Evolutionary conservation across 2,888 invertebrate species (phyloP).

Genomic region (Caenorhabditis drosophilae): DNA sequence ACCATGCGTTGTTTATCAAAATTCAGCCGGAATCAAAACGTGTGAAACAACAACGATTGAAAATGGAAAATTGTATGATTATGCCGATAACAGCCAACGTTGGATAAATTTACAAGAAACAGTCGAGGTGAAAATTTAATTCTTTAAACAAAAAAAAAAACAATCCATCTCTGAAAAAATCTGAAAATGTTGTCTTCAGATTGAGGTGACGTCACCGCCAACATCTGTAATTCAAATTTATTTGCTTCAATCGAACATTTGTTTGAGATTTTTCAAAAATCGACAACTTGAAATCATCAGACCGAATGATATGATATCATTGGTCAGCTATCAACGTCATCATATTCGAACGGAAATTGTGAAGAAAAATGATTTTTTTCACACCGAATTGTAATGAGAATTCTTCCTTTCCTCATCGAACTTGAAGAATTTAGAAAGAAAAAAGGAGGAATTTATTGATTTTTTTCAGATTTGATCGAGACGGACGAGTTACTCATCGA

Average conservation of each 20-base stretch:
- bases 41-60: conserved; percentile 9
- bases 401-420: too few relatives aligned
- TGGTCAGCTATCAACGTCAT: conserved; percentile 17
- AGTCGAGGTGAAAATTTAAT: conserved; percentile 5
- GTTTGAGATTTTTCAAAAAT: background rate
- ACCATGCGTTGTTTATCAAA: conserved; percentile 3
- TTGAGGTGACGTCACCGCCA: background rate
- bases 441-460: background rate
- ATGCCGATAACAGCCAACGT: conserved; percentile 11
- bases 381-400: conserved; percentile 21
- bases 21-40: conserved; percentile 5
- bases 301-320: conserved; percentile 12
- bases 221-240: background rate
- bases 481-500: conserved; percentile 8
- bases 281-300: conserved; percentile 20
- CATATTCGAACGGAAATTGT: conserved; percentile 24
- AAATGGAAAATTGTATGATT: conserved; percentile 11
- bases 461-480: conserved; percentile 17
- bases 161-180: background rate
- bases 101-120: conserved; percentile 11
- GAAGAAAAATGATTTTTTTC: background rate
- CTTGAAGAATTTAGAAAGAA: background rate
- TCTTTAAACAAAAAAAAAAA: background rate
- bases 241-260: background rate
- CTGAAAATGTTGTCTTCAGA: too few relatives aligned